Evolutionary conservation across 2,797 vertebrate species (phyloP).

Genomic region (Acanthis flammea): DNA sequence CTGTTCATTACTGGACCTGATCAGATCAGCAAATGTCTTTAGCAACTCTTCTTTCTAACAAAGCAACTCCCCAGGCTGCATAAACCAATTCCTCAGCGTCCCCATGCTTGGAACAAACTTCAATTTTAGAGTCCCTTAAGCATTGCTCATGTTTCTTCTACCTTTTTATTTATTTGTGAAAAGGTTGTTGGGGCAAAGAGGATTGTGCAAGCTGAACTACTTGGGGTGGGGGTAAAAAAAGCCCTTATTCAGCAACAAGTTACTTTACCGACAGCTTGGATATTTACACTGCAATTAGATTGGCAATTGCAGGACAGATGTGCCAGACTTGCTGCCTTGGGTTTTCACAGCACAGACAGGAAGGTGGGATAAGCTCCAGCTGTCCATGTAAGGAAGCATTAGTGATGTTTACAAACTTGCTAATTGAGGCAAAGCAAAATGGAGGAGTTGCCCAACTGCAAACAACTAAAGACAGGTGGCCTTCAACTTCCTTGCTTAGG

Average conservation of each 20-base stretch:
- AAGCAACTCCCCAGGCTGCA: background rate
- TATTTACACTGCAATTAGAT: background rate
- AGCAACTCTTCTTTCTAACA: background rate
- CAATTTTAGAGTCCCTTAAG: background rate
- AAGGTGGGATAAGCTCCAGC: background rate
- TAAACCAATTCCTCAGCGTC: background rate
- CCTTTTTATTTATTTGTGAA: background rate
- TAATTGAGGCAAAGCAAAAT: background rate
- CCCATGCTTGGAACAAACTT: background rate
- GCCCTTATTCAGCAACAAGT: background rate
- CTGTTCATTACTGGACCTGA: background rate
- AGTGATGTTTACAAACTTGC: background rate
- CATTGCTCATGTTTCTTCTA: background rate
- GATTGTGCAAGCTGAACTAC: background rate
- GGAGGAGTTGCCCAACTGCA: background rate
- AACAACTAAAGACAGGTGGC: background rate
- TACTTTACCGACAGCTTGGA: background rate
- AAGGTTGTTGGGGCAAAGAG: background rate
- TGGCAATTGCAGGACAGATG: background rate
- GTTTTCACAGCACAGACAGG: background rate
- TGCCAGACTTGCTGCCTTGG: background rate
- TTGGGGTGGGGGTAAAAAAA: background rate
- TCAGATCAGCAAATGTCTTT: background rate
- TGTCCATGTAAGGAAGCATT: background rate
- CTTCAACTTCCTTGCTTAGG: background rate